Evolutionary conservation across 2,888 invertebrate species (phyloP).

Genomic region (Cantharis lateralis): DNA sequence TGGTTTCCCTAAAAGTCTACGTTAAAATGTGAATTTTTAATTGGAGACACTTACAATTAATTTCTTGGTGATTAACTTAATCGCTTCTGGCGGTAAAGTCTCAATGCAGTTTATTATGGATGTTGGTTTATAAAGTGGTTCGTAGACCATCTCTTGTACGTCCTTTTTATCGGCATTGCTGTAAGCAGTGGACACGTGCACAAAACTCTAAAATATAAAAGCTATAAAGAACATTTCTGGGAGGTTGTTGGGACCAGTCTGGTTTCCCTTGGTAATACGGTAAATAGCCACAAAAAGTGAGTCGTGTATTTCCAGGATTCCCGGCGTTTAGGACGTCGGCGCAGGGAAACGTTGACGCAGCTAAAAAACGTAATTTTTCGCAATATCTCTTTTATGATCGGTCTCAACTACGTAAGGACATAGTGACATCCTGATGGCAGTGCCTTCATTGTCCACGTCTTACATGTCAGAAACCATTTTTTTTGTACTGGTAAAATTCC

Average conservation of each 20-base stretch:
- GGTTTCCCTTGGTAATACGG: background rate
- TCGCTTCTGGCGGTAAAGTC: constrained; percentile 64
- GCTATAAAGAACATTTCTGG: background rate
- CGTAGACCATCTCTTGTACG: constrained; percentile 85
- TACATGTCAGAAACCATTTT: no score
- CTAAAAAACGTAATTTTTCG: no score
- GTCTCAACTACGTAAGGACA: no score
- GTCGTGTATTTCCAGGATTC: no score
- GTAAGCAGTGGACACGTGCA: constrained; percentile 96
- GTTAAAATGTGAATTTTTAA: background rate
- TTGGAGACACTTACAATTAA: constrained; percentile 58
- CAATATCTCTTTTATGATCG: no score
- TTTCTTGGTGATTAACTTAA: constrained; percentile 62
- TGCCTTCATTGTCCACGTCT: no score
- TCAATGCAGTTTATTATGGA: constrained; percentile 65
- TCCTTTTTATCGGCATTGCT: constrained; percentile 86
- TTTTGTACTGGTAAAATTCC: no score
- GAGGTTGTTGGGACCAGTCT: background rate
- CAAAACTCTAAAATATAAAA: constrained; percentile 63
- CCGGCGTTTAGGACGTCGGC: no score
- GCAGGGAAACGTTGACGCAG: no score
- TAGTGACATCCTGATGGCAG: no score
- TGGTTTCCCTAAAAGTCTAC: constrained; percentile 65
- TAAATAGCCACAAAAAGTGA: no score
- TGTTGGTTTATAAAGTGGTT: constrained; percentile 67